Conservation (phyloP, 2,797 vertebrate species). For the Chiloscyllium punctatum region DNA sequence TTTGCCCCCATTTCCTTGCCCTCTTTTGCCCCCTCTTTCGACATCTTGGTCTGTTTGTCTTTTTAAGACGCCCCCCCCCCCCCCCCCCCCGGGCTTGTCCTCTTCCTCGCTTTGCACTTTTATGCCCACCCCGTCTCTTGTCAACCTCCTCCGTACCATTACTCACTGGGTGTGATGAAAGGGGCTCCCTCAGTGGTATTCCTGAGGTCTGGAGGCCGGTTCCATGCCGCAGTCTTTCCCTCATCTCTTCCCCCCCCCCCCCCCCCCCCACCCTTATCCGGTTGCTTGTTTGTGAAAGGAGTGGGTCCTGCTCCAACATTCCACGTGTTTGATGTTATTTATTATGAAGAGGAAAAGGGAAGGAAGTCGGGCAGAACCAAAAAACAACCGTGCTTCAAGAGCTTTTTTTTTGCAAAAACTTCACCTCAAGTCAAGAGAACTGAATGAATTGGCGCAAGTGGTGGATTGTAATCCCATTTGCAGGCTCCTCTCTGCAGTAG, state of each 20-base stretch:
- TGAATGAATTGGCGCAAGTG: background rate
- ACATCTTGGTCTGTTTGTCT: background rate
- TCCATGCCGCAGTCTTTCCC: background rate
- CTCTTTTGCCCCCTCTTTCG: background rate
- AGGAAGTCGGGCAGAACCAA: constrained; percentile 25
- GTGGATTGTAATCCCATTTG: constrained; percentile 1
- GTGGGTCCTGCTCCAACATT: constrained; percentile 26
- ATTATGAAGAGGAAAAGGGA: constrained; percentile 20
- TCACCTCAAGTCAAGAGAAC: background rate
- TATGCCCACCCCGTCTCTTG: background rate
- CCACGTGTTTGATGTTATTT: constrained; percentile 37
- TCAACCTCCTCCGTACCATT: too few species aligned
- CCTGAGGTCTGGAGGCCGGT: background rate
- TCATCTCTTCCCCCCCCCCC: too few species aligned
- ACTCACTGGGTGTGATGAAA: background rate
- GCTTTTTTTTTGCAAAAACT: background rate
- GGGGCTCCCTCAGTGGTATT: background rate
- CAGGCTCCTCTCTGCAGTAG: background rate
- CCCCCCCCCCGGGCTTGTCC: background rate
- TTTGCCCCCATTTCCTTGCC: too few species aligned
- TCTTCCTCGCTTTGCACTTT: too few species aligned
- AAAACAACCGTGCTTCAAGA: constrained; percentile 6
- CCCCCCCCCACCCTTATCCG: background rate
- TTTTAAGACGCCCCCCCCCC: background rate
- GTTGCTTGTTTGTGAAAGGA: constrained; percentile 34